phyloP scores from a whole-genome alignment of 1,140 invertebrate species.

The Luehdorfia chinensis region DNA sequence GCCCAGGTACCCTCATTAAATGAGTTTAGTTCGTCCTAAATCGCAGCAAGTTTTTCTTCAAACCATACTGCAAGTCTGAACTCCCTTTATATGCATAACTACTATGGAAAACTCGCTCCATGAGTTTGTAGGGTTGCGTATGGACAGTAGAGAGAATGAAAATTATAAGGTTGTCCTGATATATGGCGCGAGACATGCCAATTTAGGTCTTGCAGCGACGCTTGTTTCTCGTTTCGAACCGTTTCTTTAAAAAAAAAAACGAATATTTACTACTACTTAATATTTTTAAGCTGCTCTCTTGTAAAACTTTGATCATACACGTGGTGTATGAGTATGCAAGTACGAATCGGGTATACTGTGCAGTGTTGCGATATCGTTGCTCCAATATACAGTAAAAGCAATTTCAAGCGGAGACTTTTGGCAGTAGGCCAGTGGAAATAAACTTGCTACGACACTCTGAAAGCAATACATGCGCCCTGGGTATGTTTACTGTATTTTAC shows the following conservation, averaged over 20 bases:
- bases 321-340: slow-evolving; percentile 8
- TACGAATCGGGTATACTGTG: slow-evolving; percentile 30
- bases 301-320: background rate
- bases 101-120: no score
- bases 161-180: background rate
- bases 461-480: slow-evolving; percentile 49
- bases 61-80: background rate
- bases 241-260: no score
- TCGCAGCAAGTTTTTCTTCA: no score
- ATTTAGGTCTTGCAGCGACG: no score
- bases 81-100: no score
- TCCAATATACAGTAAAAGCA: slow-evolving; percentile 64
- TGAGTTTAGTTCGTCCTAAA: no score
- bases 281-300: no score
- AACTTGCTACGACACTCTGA: slow-evolving; percentile 57
- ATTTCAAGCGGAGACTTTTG: slow-evolving; percentile 63
- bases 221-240: no score
- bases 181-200: no score
- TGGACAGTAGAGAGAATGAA: no score
- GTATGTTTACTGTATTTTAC: slow-evolving; percentile 13
- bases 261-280: no score
- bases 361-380: slow-evolving; percentile 57
- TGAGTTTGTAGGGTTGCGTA: no score
- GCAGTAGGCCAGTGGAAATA: slow-evolving; percentile 66
- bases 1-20: slow-evolving; percentile 49